These are phyloP conservation scores for Pseudopodoces humilis DNA, from an alignment of 2,113 vertebrate genomes.

Conservation along the genomic window DNA sequence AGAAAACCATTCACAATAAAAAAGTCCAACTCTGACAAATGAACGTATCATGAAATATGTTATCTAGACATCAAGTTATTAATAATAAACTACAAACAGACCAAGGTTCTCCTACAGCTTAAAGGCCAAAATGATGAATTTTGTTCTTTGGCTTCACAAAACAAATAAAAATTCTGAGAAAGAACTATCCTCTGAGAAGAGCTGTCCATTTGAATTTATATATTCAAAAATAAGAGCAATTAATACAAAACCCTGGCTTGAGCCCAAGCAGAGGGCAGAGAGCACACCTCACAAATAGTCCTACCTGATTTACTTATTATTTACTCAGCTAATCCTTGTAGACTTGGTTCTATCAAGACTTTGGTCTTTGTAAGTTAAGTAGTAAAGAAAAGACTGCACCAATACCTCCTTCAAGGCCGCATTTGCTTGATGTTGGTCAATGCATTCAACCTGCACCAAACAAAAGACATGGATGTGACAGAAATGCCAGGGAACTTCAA, in stretches of 20 bases:
- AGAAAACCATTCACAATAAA: background rate
- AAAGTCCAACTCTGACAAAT: background rate
- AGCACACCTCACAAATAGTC: background rate
- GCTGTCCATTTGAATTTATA: background rate
- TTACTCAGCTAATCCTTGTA: background rate
- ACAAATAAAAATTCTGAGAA: background rate
- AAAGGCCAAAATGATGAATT: background rate
- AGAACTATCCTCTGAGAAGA: background rate
- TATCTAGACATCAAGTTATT: background rate
- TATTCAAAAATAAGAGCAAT: background rate
- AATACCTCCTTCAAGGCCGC: conserved; percentile 69
- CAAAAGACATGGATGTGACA: background rate
- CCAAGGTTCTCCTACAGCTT: background rate
- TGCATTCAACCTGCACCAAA: conserved; percentile 70
- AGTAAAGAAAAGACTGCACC: background rate
- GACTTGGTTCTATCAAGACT: background rate
- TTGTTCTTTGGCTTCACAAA: background rate
- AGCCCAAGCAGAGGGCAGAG: background rate
- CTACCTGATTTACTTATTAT: background rate
- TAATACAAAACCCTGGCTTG: background rate
- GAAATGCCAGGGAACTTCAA: background rate
- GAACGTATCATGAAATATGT: background rate
- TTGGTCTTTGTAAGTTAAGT: background rate
- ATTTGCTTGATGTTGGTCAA: conserved; percentile 63
- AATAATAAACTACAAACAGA: background rate